Evolutionary conservation across 2,888 invertebrate genomes (phyloP), one percentile per base, ranked within the genome.

Genomic region (Leucophenga montana): DNA sequence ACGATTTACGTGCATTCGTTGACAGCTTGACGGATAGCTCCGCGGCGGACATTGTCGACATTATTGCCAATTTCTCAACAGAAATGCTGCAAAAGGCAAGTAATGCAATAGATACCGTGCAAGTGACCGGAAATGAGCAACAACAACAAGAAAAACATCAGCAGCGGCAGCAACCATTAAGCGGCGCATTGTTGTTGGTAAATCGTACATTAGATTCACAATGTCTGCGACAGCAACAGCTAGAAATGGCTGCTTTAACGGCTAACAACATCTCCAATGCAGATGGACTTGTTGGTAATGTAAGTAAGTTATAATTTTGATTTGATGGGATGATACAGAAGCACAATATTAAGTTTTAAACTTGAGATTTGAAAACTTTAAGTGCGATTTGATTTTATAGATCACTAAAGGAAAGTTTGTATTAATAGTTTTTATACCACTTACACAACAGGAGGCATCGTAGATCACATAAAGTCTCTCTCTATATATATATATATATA

Each of bases 21-120:
- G 80, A 82, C 67, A 80, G 78, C 66, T 74, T 86, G 73, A 75
- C 76, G 20, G 78, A 77, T 69, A 74, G 74, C 61, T 74, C 78
- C 22, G 72, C 71, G 31, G 76, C 74, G 44, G 75, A 82, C 62
- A 70, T 85, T 69, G 78, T 76, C 62, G 75, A 78, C 70, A 80
- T 77, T 70, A 73, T 86, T 73, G 84, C 81, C 59, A 86, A 86
- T 76, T 79, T 85, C 68, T 84, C 86, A 67, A 73, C 81, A 71
- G 84, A 86, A 68, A 77, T 80, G 79, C 71, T 85, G 54, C 77
- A 82, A 57, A 72, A 77, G 33, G 84, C 84, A n/a, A 85, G 78
- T 39, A 77, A 79, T 61, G 74, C 79, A 74, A 77, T 85, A 77
- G 78, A 64, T 18, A 22, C 14, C 68, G 50, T 59, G 31, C 14